Base-by-base conservation (phyloP, 1,140 invertebrate species). In the Euura lappo region DNA sequence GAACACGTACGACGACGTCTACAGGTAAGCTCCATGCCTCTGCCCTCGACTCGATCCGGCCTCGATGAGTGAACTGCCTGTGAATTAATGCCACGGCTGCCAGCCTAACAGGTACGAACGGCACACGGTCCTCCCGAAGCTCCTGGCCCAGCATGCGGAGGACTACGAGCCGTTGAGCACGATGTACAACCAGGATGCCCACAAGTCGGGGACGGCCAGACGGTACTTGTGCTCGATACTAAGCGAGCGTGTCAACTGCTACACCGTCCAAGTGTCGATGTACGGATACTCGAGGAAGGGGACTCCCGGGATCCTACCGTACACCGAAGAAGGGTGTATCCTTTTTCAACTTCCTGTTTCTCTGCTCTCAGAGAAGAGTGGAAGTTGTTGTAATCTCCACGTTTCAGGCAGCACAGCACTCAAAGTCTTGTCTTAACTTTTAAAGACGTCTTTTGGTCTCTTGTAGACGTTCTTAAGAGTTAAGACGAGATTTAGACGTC, bases 1-100 rank as follows among this genome's bases (percentile, higher is more conserved):
- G 6, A 99, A 98, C 87, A 95, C 96, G 0, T 99, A 97, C 80
- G 97, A 98, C 76, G 97, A 99, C 83, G 95, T 96, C 6, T 96
- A 96, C 84, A 92, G 94, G 94, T 94, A 84, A 78, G 75, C 72
- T 70, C 68, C n/a, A n/a, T n/a, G n/a, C n/a, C n/a, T n/a, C n/a
- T n/a, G n/a, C 28, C 42, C 51, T 10, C 72, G 45, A 3, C 28
- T 28, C 28, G 28, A 28, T 60, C 51, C 4, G 51, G 51, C 13
- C 0, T 60, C 51, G 13, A 3, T 60, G 8, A 72, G 42, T n/a
- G 11, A 69, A 69, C 44, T 45, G 43, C 13, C 43, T 69, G 43
- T 69, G 11, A 45, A 60, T 46, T 75, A 75, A 75, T 46, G n/a
- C 66, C n/a, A 72, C 42, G 69, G 70, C 72, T 71, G 71, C 72